Evolutionary conservation across 2,113 vertebrate genomes (phyloP), one percentile per base, ranked within the genome.

Genomic region (Pao palembangensis): DNA sequence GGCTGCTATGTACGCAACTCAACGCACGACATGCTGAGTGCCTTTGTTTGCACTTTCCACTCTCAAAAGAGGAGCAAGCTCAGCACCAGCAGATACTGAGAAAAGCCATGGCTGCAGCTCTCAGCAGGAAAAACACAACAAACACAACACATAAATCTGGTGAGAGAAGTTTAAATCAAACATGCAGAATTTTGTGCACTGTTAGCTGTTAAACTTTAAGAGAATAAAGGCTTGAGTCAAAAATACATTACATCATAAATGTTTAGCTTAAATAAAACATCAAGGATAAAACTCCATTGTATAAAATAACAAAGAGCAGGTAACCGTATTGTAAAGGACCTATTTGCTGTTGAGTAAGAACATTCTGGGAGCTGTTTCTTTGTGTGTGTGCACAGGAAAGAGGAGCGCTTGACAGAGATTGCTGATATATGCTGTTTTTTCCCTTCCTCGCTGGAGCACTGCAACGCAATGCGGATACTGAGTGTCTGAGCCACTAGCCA

Each of bases 391-490:
- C 46, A 55, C 69, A 78, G 78, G 81, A 87, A 86, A 82, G 75
- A 87, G 84, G 80, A 87, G 81, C 47, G 75, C 79, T 79, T 69
- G 71, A 78, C 85, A 71, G 67, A 89, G 85, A 90, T 86, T 88
- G 89, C 88, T 90, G 89, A 91, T 91, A 90, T 86, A 69, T 82
- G 86, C 89, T 88, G 80, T 85, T 81, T 88, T 85, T 85, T 73
- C 57, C 73, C 75, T 76, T 78, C 83, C 81, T 85, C 47, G 21
- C 72, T 69, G 71, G 85, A 88, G 85, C 75, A 75, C 85, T 80
- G 84, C 87, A 90, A 89, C 88, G 90, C 90, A 91, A 90, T 91
- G 90, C 89, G 89, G 90, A 91, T 89, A 84, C 84, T 78, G 80
- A 83, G 87, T 88, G 88, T 88, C 87, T 87, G 83, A 88, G 87